Evolutionary conservation across 2,113 vertebrate genomes (phyloP), one percentile per base, ranked within the genome.

Genomic region (Microtus oregoni): DNA sequence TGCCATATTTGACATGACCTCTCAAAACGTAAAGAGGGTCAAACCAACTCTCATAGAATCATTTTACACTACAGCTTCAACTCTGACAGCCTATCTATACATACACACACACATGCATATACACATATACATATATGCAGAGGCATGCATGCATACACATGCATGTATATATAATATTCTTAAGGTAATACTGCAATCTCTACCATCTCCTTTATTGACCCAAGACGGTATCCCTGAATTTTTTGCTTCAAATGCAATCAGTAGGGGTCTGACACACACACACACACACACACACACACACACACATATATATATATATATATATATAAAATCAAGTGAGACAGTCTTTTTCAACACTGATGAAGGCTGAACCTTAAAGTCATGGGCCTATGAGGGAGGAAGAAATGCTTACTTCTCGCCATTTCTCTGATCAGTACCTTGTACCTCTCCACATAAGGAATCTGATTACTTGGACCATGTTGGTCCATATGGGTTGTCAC

Each of bases 391-490:
- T 52, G 47, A 41, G 19, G 85, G 47, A 89, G 19, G 55, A 90
- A 87, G 4, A 35, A 68, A 79, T 2, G 24, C 73, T 73, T 73
- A 50, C 26, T 75, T 94, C 22, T 19, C 3, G 4, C 10, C 32
- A n/a, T 44, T 52, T 20, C 35, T 91, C 38, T 67, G 82, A 86
- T 86, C 50, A 68, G 76, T 22, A 86, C 20, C 82, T 67, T 92
- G 94, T 75, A 92, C 50, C 82, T 44, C 93, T 44, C 92, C 90
- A 55, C 14, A 2, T 44, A 77, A 86, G 65, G 38, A 35, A 35
- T 86, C 86, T 94, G 86, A 15, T 58, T 90, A 96, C 94, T 77
- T 4, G 91, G 89, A 87, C 30, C 14, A 89, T 1, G 28, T 2
- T 65, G 44, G 58, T 30, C 65, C 79, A 92, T 67, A 81, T 93